Evolutionary conservation across 2,888 invertebrate species (phyloP).

Genomic region (Eupithecia abbreviata): DNA sequence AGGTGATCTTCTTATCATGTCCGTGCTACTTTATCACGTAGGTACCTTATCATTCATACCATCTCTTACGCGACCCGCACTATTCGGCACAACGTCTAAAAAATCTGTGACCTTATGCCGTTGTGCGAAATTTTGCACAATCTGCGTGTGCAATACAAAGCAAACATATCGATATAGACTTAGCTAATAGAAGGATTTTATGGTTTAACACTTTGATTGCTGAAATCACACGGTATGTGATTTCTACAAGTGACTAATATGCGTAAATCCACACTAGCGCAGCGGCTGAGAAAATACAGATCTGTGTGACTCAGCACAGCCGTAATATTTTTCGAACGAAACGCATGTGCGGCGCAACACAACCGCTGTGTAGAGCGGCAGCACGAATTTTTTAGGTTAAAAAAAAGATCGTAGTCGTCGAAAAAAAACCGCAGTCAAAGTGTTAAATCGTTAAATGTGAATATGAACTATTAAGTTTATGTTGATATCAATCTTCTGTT

Average conservation of each 20-base stretch:
- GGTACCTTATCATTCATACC: slow-evolving; percentile 35
- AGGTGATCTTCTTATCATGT: slow-evolving; percentile 42
- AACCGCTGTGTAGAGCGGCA: no score
- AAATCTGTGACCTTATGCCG: slow-evolving; percentile 22
- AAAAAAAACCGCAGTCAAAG: no score
- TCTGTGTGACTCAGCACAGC: no score
- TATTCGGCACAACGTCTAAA: slow-evolving; percentile 43
- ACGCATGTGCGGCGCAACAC: no score
- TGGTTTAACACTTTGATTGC: no score
- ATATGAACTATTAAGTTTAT: not conserved
- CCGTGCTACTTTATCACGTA: slow-evolving; percentile 21
- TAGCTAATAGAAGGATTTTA: not conserved
- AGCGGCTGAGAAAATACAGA: no score
- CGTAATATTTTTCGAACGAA: no score
- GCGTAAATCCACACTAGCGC: no score
- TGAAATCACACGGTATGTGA: no score
- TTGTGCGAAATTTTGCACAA: slow-evolving; percentile 23
- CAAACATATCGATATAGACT: slow-evolving; percentile 32
- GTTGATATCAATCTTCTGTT: not conserved
- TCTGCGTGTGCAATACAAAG: slow-evolving; percentile 34
- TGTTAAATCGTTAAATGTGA: not conserved
- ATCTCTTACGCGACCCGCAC: slow-evolving; percentile 21
- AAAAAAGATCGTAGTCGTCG: no score
- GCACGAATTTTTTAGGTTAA: no score
- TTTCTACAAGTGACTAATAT: no score